Evolutionary conservation across 2,797 vertebrate species (phyloP).

Genomic region (Poeciliopsis presidionis): DNA sequence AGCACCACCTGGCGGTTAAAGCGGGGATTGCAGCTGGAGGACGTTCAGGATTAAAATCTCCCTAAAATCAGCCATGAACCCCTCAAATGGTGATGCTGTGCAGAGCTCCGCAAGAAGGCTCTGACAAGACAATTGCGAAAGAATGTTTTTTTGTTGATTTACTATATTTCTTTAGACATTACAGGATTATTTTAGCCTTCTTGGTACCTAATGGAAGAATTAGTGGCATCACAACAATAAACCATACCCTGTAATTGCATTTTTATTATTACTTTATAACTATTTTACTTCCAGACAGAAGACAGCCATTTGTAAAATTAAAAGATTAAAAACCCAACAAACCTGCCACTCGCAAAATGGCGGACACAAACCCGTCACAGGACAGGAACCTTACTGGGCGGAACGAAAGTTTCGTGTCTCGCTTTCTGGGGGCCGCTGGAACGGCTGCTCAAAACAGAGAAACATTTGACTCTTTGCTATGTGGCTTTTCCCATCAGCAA

Average conservation of each 20-base stretch:
- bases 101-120: background rate
- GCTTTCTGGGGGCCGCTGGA: conserved; percentile 11
- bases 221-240: background rate
- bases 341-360: conserved; percentile 1
- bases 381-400: conserved; percentile 32
- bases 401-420: conserved; percentile 4
- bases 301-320: background rate
- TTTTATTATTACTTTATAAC: background rate
- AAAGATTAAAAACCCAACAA: background rate
- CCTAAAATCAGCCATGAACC: background rate
- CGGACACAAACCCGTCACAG: background rate
- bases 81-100: background rate
- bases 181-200: no score
- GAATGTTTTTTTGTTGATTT: background rate
- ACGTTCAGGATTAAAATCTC: background rate
- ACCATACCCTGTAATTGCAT: background rate
- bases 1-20: background rate
- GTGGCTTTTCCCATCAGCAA: background rate
- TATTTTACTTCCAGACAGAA: background rate
- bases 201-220: no score
- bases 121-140: background rate
- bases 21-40: background rate
- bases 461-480: background rate
- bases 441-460: background rate
- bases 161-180: background rate